Conservation (phyloP, 2,888 invertebrate species). For the Drosophila kokeensis region DNA sequence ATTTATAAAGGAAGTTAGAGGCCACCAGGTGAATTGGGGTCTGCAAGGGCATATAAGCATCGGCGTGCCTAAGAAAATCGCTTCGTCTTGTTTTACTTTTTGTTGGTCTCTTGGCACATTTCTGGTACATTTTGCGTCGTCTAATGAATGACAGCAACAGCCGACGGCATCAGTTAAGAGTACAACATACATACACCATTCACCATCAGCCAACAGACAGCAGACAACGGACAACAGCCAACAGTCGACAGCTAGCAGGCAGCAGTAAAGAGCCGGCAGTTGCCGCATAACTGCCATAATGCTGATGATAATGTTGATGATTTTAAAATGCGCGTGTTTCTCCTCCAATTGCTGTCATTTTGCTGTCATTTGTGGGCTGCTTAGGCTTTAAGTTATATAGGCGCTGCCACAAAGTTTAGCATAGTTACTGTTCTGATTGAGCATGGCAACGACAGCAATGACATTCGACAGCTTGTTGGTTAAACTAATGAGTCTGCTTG, state of each 20-base stretch:
- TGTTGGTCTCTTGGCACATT: slow-evolving; percentile 51
- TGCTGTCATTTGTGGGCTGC: slow-evolving; percentile 65
- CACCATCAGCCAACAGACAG: slow-evolving; percentile 13
- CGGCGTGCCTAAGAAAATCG: background rate
- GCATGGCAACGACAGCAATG: background rate
- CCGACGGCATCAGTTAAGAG: slow-evolving; percentile 50
- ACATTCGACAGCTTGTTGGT: slow-evolving; percentile 43
- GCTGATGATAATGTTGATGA: slow-evolving; percentile 81
- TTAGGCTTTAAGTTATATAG: slow-evolving; percentile 58
- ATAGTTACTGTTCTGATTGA: slow-evolving; percentile 30
- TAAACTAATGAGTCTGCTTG: slow-evolving; percentile 43
- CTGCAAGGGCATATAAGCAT: background rate
- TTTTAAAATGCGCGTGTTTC: slow-evolving; percentile 80
- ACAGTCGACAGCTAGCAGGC: slow-evolving; percentile 4
- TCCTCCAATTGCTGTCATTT: slow-evolving; percentile 76
- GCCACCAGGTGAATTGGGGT: background rate
- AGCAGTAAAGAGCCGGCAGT: slow-evolving; percentile 30
- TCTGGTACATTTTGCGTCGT: slow-evolving; percentile 64
- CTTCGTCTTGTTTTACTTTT: slow-evolving; percentile 24
- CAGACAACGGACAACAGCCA: background rate
- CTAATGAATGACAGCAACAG: slow-evolving; percentile 78
- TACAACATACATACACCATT: slow-evolving; percentile 16
- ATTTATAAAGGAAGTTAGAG: background rate
- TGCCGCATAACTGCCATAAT: slow-evolving; percentile 78
- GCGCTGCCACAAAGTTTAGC: slow-evolving; percentile 16